Base-by-base conservation (phyloP, 2,113 vertebrate species). In the Thamnaconus septentrionalis region DNA sequence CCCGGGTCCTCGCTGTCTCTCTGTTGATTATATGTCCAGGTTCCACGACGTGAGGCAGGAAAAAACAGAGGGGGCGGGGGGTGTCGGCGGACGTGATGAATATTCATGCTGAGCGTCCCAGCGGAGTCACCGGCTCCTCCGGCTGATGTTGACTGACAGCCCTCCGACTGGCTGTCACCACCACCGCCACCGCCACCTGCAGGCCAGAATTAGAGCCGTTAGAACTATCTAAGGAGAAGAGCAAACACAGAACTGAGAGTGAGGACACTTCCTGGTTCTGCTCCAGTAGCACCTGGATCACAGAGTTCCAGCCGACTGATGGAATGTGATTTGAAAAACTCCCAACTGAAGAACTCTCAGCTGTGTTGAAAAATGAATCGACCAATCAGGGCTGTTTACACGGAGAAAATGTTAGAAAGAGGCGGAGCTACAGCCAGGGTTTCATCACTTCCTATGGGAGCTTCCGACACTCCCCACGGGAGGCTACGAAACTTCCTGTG, bases 71-170 rank as follows among this genome's bases (percentile, higher is more conserved):
- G 60, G 69, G 70, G 78, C n/a, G 54, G 73, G 79, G 72, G 81
- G 66, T 85, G 84, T 88, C 73, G 80, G 81, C 78, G 71, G 81
- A 72, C 75, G 18, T 85, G 82, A 88, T 88, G 85, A 88, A 90
- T 90, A 89, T 90, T 89, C 85, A 90, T 87, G 9, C 69, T 58
- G 82, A 85, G 75, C 41, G 81, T 90, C 85, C 80, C 86, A 46
- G 79, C 75, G 78, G 89, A 88, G 57, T 57, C 63, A 80, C 81
- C 76, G 45, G 64, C 81, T 85, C 76, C 60, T 87, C 71, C 64
- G 78, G 60, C 85, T 87, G 87, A 90, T 87, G 81, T 80, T 88
- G 89, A 90, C 81, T 76, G 89, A 88, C 89, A 87, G 85, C 76
- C 80, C 79, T 70, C 69, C 7, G 61, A 79, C 75, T 80, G 63